Conservation (phyloP, 2,113 vertebrate species). For the Eubucco bourcierii region DNA sequence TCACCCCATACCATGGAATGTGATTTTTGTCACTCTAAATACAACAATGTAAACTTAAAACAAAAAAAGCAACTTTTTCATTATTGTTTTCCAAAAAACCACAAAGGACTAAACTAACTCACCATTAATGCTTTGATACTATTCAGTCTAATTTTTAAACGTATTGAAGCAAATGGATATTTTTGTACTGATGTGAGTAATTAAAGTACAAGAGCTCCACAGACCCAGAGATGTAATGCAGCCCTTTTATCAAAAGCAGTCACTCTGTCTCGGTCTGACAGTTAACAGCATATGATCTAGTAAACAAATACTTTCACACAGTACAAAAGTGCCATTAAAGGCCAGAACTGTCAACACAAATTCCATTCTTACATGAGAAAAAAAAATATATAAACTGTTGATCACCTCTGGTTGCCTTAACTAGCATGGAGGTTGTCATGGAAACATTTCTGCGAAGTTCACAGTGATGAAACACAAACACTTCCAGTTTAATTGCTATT, state of each 20-base stretch:
- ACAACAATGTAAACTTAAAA: neutral
- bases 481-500: slow-evolving; percentile 92
- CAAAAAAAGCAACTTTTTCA: slow-evolving; percentile 36
- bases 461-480: slow-evolving; percentile 89
- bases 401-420: slow-evolving; percentile 98
- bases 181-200: slow-evolving; percentile 88
- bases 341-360: slow-evolving; percentile 99
- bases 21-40: slow-evolving; percentile 11
- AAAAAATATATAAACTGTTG: slow-evolving; percentile 84
- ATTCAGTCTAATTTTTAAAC: slow-evolving; percentile 78
- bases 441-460: slow-evolving; percentile 94
- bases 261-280: slow-evolving; percentile 89
- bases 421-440: slow-evolving; percentile 98
- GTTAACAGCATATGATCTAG: slow-evolving; percentile 92
- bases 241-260: slow-evolving; percentile 92
- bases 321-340: slow-evolving; percentile 97
- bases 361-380: slow-evolving; percentile 87
- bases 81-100: slow-evolving; percentile 45
- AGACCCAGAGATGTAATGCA: slow-evolving; percentile 85
- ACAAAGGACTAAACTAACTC: slow-evolving; percentile 76
- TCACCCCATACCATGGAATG: neutral
- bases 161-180: slow-evolving; percentile 82
- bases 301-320: slow-evolving; percentile 96
- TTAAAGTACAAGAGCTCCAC: slow-evolving; percentile 85
- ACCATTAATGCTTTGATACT: slow-evolving; percentile 78